phyloP scores from a whole-genome alignment of 2,888 invertebrate species.

The Baronia brevicornis region DNA sequence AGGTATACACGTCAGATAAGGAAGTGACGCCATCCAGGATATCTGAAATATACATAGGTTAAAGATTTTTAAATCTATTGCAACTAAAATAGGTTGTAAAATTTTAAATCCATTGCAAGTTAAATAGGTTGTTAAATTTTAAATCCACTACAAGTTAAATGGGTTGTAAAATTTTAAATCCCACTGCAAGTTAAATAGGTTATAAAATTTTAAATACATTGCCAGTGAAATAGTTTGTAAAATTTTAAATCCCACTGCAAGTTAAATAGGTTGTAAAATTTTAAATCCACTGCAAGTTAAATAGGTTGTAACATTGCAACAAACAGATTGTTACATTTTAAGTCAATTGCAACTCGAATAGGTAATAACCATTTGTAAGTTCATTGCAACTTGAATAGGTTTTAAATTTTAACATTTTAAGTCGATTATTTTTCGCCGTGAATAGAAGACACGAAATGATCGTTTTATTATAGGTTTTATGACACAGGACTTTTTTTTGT shows the following conservation, averaged over 20 bases:
- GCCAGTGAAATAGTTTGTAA: no score
- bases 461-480: no score
- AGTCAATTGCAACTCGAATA: slow-evolving; percentile 26
- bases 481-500: no score
- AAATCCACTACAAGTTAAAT: background rate
- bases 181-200: slow-evolving; percentile 24
- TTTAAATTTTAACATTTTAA: no score
- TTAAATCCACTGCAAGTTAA: background rate
- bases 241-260: no score
- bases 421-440: no score
- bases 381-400: no score
- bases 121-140: background rate
- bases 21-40: slow-evolving; percentile 52
- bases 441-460: no score
- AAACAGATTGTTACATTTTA: slow-evolving; percentile 1
- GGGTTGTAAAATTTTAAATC: slow-evolving; percentile 2
- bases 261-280: no score
- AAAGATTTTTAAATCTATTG: background rate
- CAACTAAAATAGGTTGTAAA: background rate
- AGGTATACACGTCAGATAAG: slow-evolving; percentile 42
- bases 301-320: background rate
- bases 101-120: background rate
- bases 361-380: background rate
- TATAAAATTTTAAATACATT: no score
- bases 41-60: slow-evolving; percentile 28